Evolutionary conservation across 1,140 invertebrate genomes (phyloP).

Genomic region (Drosophila sechellia): DNA sequence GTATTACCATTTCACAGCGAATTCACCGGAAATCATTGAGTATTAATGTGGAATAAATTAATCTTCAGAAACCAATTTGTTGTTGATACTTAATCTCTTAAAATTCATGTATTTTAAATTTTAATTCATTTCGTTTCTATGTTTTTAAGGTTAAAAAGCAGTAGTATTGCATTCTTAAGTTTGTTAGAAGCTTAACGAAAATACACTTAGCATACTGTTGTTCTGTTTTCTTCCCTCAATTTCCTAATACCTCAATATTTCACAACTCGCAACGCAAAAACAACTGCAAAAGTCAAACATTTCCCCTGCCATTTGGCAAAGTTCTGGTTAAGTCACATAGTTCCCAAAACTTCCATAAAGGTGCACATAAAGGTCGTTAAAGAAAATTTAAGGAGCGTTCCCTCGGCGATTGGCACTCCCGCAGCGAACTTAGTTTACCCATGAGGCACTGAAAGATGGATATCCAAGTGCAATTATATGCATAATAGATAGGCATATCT

Average conservation of each 20-base stretch:
- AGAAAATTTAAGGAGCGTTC: constrained; percentile 25
- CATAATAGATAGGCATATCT: constrained; percentile 36
- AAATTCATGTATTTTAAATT: too few species aligned
- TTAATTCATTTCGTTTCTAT: too few species aligned
- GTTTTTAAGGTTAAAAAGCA: too few species aligned
- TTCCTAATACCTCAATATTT: constrained; percentile 22
- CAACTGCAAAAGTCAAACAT: constrained; percentile 32
- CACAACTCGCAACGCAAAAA: constrained; percentile 5
- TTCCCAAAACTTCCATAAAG: constrained; percentile 43
- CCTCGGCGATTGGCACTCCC: constrained; percentile 1
- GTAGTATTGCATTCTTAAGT: too few species aligned
- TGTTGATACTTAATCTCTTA: neutral
- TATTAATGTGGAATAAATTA: neutral
- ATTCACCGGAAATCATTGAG: constrained; percentile 3
- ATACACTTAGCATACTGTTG: too few species aligned
- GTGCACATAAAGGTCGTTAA: constrained; percentile 30
- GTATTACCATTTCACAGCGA: constrained; percentile 8
- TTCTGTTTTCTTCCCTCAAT: too few species aligned
- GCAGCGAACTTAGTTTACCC: constrained; percentile 28
- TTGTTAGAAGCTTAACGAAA: neutral
- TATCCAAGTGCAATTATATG: constrained; percentile 39
- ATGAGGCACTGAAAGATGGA: constrained; percentile 12
- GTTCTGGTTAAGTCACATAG: constrained; percentile 33
- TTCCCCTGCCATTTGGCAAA: constrained; percentile 13
- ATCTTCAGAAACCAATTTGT: neutral